Evolutionary conservation across 1,140 invertebrate genomes (phyloP).

Genomic region (Probaryconus sp.): DNA sequence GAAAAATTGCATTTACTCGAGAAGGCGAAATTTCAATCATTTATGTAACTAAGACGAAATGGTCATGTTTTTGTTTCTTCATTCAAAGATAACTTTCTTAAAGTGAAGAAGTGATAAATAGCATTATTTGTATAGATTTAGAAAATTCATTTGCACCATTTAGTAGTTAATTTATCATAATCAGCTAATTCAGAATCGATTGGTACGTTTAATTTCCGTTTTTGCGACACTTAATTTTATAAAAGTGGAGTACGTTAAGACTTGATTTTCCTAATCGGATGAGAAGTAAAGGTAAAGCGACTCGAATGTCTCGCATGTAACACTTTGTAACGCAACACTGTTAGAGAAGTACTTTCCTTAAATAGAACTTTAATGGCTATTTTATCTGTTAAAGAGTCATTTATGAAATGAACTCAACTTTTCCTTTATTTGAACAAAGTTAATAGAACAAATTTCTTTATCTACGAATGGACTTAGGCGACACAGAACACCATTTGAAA

Average conservation of each 20-base stretch:
- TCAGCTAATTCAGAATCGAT: not conserved
- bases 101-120: too few species aligned
- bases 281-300: constrained; percentile 25
- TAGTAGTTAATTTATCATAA: not conserved
- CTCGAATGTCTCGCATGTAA: constrained; percentile 33
- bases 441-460: constrained; percentile 18
- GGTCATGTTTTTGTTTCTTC: too few species aligned
- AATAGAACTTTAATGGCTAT: constrained; percentile 38
- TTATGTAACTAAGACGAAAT: too few species aligned
- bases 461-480: too few species aligned
- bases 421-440: constrained; percentile 23
- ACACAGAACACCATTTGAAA: too few species aligned
- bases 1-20: too few species aligned
- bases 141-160: too few species aligned
- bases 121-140: too few species aligned
- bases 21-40: too few species aligned
- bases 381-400: constrained; percentile 11
- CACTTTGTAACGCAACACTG: constrained; percentile 30
- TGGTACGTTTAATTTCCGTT: too few species aligned
- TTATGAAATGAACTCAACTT: constrained; percentile 34
- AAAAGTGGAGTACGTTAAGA: constrained; percentile 35
- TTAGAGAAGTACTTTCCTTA: constrained; percentile 23
- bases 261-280: constrained; percentile 30
- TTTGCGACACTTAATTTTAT: constrained; percentile 6
- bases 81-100: too few species aligned